A percentile compares a stretch with the other conserved stretches of the same genome.
Conservation (phyloP, 2,797 vertebrate genomes). For the Hippocampus kuda region DNA sequence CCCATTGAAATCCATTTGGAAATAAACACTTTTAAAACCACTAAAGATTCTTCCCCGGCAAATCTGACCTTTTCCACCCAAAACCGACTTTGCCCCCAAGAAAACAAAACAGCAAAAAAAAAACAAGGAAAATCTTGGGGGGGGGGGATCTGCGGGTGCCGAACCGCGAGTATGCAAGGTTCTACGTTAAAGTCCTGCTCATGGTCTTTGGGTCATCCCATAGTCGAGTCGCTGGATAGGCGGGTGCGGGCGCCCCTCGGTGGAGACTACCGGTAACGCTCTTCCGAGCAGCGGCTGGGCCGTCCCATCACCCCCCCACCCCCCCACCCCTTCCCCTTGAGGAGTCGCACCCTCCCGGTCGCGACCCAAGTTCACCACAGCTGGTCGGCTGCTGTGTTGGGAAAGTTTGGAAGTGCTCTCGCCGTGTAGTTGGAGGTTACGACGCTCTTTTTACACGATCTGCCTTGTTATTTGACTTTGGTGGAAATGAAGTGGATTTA, state of each 20-base stretch:
- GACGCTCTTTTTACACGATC: not conserved
- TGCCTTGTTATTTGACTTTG: not conserved
- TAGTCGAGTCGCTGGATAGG: too few relatives aligned
- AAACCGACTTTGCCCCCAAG: too few relatives aligned
- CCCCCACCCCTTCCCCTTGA: not conserved
- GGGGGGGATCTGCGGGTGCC: too few relatives aligned
- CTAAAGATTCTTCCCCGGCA: too few relatives aligned
- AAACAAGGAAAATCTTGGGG: too few relatives aligned
- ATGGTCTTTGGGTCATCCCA: too few relatives aligned
- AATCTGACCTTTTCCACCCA: too few relatives aligned
- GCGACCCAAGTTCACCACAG: constrained; percentile 43
- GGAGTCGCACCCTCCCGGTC: not conserved
- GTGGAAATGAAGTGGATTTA: not conserved
- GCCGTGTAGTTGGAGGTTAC: not conserved
- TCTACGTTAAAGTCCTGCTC: too few relatives aligned
- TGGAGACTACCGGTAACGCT: not conserved
- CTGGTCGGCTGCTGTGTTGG: constrained; percentile 10
- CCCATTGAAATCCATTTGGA: too few relatives aligned
- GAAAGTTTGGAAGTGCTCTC: not conserved
- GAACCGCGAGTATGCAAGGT: too few relatives aligned
- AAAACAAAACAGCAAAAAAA: too few relatives aligned
- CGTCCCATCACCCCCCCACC: not conserved
- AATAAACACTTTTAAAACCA: too few relatives aligned
- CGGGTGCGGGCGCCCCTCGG: not conserved
- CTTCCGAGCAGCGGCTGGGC: not conserved